Evolutionary conservation across 1,140 invertebrate genomes (phyloP).

Genomic region (Hydropsyche tenuis): DNA sequence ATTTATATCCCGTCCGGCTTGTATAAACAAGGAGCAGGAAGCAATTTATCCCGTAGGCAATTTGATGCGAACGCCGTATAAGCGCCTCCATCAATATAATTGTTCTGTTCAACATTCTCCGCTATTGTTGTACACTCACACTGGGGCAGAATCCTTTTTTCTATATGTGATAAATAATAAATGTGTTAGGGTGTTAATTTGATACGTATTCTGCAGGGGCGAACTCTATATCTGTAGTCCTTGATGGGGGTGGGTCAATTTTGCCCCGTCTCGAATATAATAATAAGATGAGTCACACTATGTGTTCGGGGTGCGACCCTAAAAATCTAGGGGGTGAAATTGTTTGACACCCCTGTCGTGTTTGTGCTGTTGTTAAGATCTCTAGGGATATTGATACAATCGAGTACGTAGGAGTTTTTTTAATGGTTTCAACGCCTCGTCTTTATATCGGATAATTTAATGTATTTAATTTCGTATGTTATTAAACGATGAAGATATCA

Average conservation of each 20-base stretch:
- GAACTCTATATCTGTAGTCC: neutral
- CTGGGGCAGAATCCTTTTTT: neutral
- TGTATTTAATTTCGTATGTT: too few species aligned
- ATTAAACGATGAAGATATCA: too few species aligned
- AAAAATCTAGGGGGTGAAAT: constrained; percentile 9
- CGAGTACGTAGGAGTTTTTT: too few species aligned
- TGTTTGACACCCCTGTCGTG: constrained; percentile 7
- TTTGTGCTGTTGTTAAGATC: too few species aligned
- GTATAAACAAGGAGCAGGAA: neutral
- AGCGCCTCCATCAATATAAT: constrained; percentile 15
- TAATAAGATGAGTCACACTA: constrained; percentile 49
- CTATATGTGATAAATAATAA: constrained; percentile 44
- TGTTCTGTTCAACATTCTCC: constrained; percentile 16
- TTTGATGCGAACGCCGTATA: neutral
- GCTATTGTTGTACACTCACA: neutral
- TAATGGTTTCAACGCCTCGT: too few species aligned
- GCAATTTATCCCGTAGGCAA: constrained; percentile 12
- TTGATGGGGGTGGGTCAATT: constrained; percentile 20
- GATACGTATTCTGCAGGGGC: constrained; percentile 41
- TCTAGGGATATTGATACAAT: too few species aligned
- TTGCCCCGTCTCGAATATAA: constrained; percentile 35
- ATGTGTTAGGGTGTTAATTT: constrained; percentile 47
- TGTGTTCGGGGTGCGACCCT: constrained; percentile 32
- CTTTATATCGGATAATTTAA: too few species aligned
- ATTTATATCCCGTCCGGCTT: neutral